Evolutionary conservation across 1,140 invertebrate genomes (phyloP), one percentile per base, ranked within the genome.

Genomic region (Tigriopus japonicus): DNA sequence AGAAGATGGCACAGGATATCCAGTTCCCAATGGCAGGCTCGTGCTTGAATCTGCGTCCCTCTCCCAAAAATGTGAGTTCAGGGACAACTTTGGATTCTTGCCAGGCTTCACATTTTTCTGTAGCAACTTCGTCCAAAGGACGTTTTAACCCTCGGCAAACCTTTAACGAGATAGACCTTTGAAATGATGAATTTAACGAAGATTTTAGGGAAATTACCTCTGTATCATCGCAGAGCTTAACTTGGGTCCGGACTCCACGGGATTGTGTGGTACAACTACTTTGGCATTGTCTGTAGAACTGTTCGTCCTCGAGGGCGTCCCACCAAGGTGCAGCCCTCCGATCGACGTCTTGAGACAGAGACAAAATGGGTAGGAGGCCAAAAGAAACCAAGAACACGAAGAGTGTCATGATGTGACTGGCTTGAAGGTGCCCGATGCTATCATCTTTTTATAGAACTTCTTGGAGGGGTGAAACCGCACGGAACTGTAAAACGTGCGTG

Each of bases 281-380:
- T 24, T 56, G 9, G 24, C 54, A 56, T 12, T 35, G 14, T 17
- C 14, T 9, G n/a, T 40, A 12, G 9, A 35, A 10, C 21, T 19
- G 12, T 19, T 52, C 19, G n/a, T n/a, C n/a, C 19, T 52, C 51
- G 7, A n/a, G 54, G 12, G n/a, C 19, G 10, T 56, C 54, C 54
- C 54, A 56, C 54, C 54, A 56, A 35, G 54, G 54, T 12, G 54
- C 54, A 35, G 54, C n/a, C 17, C 24, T 56, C 35, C 40, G 19
- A 15, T 43, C 42, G 15, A 43, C 15, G 10, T 43, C 42, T n/a
- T n/a, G n/a, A n/a, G n/a, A n/a, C n/a, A n/a, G n/a, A n/a, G n/a
- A n/a, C n/a, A n/a, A n/a, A n/a, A n/a, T n/a, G n/a, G n/a, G n/a
- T n/a, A n/a, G n/a, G n/a, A n/a, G n/a, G n/a, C n/a, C n/a, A n/a